A percentile compares a stretch with the other conserved stretches of the same genome.
These are phyloP conservation scores for Drosophila monieri DNA, from an alignment of 2,888 invertebrate genomes.

Conservation along the genomic window DNA sequence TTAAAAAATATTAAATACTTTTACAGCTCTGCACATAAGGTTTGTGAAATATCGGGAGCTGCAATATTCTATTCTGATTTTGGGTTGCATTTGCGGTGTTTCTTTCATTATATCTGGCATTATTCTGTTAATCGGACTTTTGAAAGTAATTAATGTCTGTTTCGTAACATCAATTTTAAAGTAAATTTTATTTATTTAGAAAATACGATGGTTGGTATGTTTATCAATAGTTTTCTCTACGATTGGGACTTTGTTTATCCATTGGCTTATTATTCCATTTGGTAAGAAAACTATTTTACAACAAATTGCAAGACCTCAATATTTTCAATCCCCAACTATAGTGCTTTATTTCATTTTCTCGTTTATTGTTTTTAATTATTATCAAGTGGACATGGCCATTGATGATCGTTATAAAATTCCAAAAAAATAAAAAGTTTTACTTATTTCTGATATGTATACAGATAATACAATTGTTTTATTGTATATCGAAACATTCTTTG, in stretches of 20 bases:
- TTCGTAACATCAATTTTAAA: not conserved
- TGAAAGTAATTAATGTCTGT: not conserved
- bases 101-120: conserved; percentile 7
- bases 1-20: not conserved
- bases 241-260: conserved; percentile 14
- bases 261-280: conserved; percentile 26
- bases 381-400: conserved; percentile 22
- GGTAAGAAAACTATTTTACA: conserved; percentile 3
- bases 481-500: too few species aligned
- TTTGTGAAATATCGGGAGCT: not conserved
- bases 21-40: not conserved
- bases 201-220: conserved; percentile 1
- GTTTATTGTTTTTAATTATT: conserved; percentile 16
- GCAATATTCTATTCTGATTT: not conserved
- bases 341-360: conserved; percentile 19
- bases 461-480: too few species aligned
- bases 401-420: conserved; percentile 24
- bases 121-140: conserved; percentile 6
- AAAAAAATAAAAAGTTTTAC: not conserved
- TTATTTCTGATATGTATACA: too few species aligned
- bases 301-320: not conserved
- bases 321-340: not conserved
- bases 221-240: conserved; percentile 7
- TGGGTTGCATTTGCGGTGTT: conserved; percentile 10
- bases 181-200: not conserved